A percentile compares a stretch with the other conserved stretches of the same genome.
phyloP scores from a whole-genome alignment of 2,797 vertebrate species.

The Manis pentadactyla region DNA sequence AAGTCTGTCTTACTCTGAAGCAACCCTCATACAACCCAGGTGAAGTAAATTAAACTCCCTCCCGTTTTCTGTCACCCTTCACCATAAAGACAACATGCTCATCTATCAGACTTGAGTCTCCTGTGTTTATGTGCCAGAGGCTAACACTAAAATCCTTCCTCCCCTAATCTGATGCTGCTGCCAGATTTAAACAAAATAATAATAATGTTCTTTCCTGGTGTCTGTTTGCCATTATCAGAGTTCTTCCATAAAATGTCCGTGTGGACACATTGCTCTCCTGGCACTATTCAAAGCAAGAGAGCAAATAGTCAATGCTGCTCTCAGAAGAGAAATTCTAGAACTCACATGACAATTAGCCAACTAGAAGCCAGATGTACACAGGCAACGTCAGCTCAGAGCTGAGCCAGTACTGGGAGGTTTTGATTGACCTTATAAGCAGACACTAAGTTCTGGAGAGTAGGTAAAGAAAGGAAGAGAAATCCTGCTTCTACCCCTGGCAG shows the following conservation, averaged over 20 bases:
- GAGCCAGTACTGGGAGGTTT: neutral
- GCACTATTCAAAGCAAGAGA: neutral
- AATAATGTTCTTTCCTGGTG: constrained; percentile 27
- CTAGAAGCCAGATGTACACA: neutral
- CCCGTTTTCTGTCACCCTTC: neutral
- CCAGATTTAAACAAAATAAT: constrained; percentile 20
- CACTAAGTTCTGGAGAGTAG: neutral
- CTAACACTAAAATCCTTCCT: constrained; percentile 23
- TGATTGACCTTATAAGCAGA: neutral
- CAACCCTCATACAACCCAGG: neutral
- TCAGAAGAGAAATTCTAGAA: neutral
- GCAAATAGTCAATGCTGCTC: neutral
- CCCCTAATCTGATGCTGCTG: neutral
- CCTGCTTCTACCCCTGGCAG: neutral
- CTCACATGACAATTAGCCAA: neutral
- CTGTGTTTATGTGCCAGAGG: constrained; percentile 9
- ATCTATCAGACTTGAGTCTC: neutral
- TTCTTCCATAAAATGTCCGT: neutral
- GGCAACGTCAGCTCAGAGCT: neutral
- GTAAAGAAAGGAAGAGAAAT: neutral
- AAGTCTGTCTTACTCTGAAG: neutral
- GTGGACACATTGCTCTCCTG: neutral
- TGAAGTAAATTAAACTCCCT: constrained; percentile 34
- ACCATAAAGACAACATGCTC: neutral
- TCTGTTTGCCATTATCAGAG: constrained; percentile 17